Percentiles rank a stretch among this genome's conserved stretches.
phyloP scores from a whole-genome alignment of 2,797 vertebrate species.

The Eidolon dupreanum region DNA sequence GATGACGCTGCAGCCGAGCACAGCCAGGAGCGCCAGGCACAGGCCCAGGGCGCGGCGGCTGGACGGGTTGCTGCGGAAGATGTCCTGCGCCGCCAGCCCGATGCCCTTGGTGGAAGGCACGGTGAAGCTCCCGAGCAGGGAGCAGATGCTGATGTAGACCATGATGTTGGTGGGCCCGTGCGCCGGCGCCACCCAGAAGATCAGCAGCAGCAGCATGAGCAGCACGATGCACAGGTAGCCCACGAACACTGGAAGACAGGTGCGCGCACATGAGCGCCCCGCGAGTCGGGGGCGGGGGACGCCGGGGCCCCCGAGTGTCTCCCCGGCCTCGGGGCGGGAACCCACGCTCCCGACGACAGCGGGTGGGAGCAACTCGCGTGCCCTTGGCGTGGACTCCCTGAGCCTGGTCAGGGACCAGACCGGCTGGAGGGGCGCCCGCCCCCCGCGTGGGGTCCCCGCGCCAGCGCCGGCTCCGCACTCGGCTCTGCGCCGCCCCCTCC shows the following conservation, averaged over 20 bases:
- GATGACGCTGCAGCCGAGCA: constrained; percentile 92
- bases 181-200: constrained; percentile 92
- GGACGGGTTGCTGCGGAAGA: constrained; percentile 87
- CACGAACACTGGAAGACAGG: constrained; percentile 91
- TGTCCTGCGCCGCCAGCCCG: constrained; percentile 93
- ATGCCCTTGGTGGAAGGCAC: constrained; percentile 98
- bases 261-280: too few species aligned
- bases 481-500: too few species aligned
- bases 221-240: constrained; percentile 91
- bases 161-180: constrained; percentile 95
- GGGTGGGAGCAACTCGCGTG: too few species aligned
- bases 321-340: too few species aligned
- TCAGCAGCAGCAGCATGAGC: constrained; percentile 91
- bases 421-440: too few species aligned
- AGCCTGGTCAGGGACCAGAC: too few species aligned
- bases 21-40: constrained; percentile 90
- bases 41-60: constrained; percentile 89
- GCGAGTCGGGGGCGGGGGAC: too few species aligned
- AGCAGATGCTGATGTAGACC: constrained; percentile 97
- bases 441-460: too few species aligned
- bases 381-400: too few species aligned
- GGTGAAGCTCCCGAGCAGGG: constrained; percentile 96
- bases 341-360: too few species aligned
- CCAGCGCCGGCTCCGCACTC: too few species aligned
- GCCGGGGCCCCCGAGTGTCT: too few species aligned